Evolutionary conservation across 2,888 invertebrate species (phyloP), one percentile per base, ranked within the genome.

Genomic region (Odontothrips loti): DNA sequence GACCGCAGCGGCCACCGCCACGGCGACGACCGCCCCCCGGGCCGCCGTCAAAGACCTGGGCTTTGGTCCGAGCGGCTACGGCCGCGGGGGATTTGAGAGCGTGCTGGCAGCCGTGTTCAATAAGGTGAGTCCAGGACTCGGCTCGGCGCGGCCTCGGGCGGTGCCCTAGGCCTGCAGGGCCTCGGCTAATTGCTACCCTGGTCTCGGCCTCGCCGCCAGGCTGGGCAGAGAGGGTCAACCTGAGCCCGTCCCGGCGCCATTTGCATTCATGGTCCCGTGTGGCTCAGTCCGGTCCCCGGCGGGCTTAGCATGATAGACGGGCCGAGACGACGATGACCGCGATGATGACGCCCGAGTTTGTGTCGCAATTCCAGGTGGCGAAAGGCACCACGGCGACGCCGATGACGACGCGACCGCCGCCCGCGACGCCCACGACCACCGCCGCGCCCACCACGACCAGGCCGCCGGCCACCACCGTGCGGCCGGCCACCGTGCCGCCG

Each of bases 71-170:
- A 23, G 68, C 68, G 68, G 68, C 68, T 68, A 68, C 68, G 68
- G 68, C 23, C 68, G 68, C 68, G 68, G 68, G n/a, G 68, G 68
- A 11, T 23, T 23, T 23, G 68, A 68, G 23, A 23, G 68, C 68
- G 23, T 68, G 68, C 68, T 68, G 68, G 68, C 68, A 11, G 68
- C 68, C 68, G 68, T 68, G 23, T 68, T 68, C 68, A 68, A 68
- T 68, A 68, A 68, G 68, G 68, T 68, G 23, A n/a, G 68, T 58
- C 51, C 10, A 51, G 51, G 12, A 1, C 51, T 20, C 51, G 2
- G 48, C 15, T 48, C 48, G 48, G 48, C 20, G 58, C 10, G 58
- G n/a, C 63, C 20, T 20, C 20, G 51, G 9, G 63, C 20, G n/a
- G 3, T 2, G 63, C 63, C 63, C 34, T 3, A 23, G 23, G 10